Base-by-base conservation (phyloP, 2,113 vertebrate genomes). In the Zapus hudsonius region DNA sequence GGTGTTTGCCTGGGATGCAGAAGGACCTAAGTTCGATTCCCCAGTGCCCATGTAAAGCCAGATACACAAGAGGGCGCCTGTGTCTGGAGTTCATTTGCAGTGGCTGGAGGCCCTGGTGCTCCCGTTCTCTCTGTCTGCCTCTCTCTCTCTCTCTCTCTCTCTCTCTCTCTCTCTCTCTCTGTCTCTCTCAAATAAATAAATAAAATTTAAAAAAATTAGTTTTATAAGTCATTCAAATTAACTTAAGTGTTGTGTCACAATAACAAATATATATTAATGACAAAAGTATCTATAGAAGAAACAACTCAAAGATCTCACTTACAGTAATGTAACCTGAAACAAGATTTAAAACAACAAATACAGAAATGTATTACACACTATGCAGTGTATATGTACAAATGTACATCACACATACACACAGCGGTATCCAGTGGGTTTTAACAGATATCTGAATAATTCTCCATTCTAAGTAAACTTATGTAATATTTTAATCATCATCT, bases 401-500 rank as follows among this genome's bases (percentile, higher is more conserved):
- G 11, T 3, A 23, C 0, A 74, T n/a, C 36, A 57, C 47, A 1
- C 5, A 12, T 38, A 20, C 5, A 91, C 2, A 66, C 25, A 10
- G 23, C n/a, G 17, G 23, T 94, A 29, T 97, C 96, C 95, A 96
- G 84, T 92, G 96, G 96, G 78, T 96, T 95, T 95, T 97, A 96
- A 96, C 95, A 96, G 95, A 96, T 94, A 96, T 96, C 93, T 97
- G 95, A 96, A 96, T 96, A 96, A 97, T 74, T 94, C 91, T 93
- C 66, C 73, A 88, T 91, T 97, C 90, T 93, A 94, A 96, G 89
- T 85, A 88, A 61, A 96, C 96, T 25, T 33, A 92, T 79, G 52
- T 42, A 15, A 73, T 25, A 64, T 63, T 36, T 80, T 70, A 84
- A 97, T 95, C 94, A 85, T 31, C 8, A 13, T 1, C 52, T 72